Base-by-base conservation (phyloP, 1,140 invertebrate species). In the Panagrolaimus sp. region DNA sequence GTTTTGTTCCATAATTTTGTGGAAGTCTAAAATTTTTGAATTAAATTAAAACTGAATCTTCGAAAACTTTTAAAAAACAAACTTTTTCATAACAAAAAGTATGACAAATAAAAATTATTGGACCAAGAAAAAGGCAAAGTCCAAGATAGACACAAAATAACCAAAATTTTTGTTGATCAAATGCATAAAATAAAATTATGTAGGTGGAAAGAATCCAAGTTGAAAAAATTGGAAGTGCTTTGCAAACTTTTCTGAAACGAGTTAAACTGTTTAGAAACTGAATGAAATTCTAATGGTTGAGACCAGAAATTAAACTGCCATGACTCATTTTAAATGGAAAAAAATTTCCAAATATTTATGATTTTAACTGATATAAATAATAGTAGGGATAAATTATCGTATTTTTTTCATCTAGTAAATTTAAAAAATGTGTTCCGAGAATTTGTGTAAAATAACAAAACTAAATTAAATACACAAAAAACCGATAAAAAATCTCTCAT, bases 21-120 rank as follows among this genome's bases (percentile, higher is more conserved):
- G 3, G 52, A 12, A 1, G 52, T 58, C 52, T 55, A 38, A 55
- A 55, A 55, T 10, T 9, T 24, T 24, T 3, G 21, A 15, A 4
- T 48, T n/a, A 48, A 4, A 3, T 15, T 48, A 48, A 48, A 48
- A n/a, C 10, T 48, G 47, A n/a, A 15, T 1, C 21, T 10, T 4
- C 15, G 47, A 24, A 4, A 24, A 5, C 47, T 48, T 48, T 2
- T 24, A 10, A 4, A 10, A 38, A 55, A 73, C 71, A 38, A 55
- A 73, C 71, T 46, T 73, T 73, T 43, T 66, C 1, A 67, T 73
- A 68, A 43, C 67, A 45, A 47, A 55, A 73, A 0, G 71, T 73
- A 46, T 73, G 71, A 28, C 43, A 45, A 32, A 73, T 55, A 45
- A 73, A 73, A 1, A 70, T 48, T 9, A 62, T 47, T 15, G 71